Evolutionary conservation across 2,113 vertebrate species (phyloP).

Genomic region (Cygnus atratus): DNA sequence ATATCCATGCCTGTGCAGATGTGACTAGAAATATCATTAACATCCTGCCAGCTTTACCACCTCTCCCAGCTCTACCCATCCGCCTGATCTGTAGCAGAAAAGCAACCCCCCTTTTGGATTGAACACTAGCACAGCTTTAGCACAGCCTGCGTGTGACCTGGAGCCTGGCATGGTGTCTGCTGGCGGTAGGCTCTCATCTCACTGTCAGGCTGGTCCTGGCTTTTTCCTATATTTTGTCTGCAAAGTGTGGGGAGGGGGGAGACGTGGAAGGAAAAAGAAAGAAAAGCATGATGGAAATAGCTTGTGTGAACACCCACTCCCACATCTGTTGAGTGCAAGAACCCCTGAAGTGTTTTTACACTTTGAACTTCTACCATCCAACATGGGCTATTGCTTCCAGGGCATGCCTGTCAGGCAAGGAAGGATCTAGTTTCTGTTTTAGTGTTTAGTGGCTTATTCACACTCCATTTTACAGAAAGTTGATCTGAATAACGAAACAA

Average conservation of each 20-base stretch:
- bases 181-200: fast-evolving
- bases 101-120: neutral
- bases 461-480: neutral
- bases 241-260: neutral
- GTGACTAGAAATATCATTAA: neutral
- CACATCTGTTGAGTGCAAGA: neutral
- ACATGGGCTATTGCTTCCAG: neutral
- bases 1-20: fast-evolving
- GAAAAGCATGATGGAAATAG: neutral
- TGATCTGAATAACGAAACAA: neutral
- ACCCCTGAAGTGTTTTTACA: neutral
- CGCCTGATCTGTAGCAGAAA: neutral
- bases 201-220: neutral
- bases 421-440: neutral
- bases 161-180: neutral
- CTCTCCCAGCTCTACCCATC: neutral
- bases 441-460: neutral
- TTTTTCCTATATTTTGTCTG: neutral
- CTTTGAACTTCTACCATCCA: neutral
- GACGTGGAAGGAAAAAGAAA: neutral
- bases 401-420: neutral
- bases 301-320: neutral
- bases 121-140: neutral
- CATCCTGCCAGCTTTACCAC: neutral
- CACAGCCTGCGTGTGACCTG: neutral